Percentiles rank a stretch among this genome's conserved stretches.
Evolutionary conservation across 2,113 vertebrate genomes (phyloP).

Genomic region (Galeopterus variegatus): DNA sequence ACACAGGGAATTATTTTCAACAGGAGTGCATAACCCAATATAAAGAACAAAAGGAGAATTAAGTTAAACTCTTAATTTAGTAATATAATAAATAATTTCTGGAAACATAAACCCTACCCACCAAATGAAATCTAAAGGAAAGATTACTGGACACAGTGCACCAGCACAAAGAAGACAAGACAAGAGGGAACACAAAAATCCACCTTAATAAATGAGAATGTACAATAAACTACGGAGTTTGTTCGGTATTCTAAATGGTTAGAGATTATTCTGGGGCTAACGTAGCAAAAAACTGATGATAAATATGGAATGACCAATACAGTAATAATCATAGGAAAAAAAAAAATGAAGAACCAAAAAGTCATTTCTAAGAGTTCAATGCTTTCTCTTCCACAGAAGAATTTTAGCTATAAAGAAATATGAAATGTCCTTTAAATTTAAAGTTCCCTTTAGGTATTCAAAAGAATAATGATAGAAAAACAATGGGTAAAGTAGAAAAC

Average conservation of each 20-base stretch:
- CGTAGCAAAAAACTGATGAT: constrained; percentile 67
- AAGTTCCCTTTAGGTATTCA: constrained; percentile 60
- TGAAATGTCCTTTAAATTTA: constrained; percentile 69
- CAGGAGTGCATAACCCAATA: constrained; percentile 65
- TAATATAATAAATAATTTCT: constrained; percentile 76
- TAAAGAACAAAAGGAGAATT: constrained; percentile 74
- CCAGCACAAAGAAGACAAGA: constrained; percentile 91
- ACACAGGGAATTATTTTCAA: constrained; percentile 67
- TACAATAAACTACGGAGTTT: constrained; percentile 83
- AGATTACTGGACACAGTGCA: constrained; percentile 92
- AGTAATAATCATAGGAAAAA: constrained; percentile 37
- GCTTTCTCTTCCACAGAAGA: constrained; percentile 69
- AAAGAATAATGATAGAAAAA: constrained; percentile 49
- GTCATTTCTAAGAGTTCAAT: constrained; percentile 66
- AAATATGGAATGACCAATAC: constrained; percentile 68
- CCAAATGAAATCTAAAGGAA: constrained; percentile 88
- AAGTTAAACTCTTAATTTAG: constrained; percentile 77
- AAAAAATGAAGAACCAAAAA: constrained; percentile 65
- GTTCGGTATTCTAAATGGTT: constrained; percentile 79
- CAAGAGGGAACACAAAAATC: constrained; percentile 94
- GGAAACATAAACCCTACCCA: constrained; percentile 78
- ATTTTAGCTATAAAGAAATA: constrained; percentile 63
- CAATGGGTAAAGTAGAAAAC: constrained; percentile 68
- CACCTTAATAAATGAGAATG: constrained; percentile 89
- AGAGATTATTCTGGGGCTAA: constrained; percentile 74